phyloP scores from a whole-genome alignment of 2,797 vertebrate genomes.

The Nothura maculosa region DNA sequence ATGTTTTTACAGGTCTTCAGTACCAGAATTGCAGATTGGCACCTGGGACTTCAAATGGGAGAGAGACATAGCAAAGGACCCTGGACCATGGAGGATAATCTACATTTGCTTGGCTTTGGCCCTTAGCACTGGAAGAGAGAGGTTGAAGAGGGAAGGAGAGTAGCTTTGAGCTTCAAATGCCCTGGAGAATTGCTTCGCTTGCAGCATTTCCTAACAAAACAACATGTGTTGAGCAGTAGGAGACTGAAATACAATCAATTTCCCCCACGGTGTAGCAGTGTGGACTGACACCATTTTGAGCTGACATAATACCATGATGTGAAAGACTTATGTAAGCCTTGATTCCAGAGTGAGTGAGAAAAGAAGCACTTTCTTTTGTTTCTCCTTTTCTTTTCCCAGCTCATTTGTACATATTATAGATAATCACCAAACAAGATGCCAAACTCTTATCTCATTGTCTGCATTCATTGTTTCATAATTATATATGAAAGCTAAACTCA shows the following conservation, averaged over 20 bases:
- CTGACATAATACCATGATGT: background rate
- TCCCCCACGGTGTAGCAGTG: background rate
- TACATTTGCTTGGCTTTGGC: background rate
- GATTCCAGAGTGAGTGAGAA: background rate
- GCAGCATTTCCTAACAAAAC: background rate
- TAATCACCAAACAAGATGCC: slow-evolving; percentile 59
- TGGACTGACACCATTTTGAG: background rate
- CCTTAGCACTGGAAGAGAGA: background rate
- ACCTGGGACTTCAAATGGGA: background rate
- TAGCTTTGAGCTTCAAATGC: background rate
- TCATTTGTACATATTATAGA: background rate
- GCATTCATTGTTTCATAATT: slow-evolving; percentile 42
- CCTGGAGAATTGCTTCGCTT: background rate
- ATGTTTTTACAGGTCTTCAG: background rate
- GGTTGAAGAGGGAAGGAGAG: background rate
- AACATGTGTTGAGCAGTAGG: background rate
- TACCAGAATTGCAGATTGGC: background rate
- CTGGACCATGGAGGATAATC: background rate
- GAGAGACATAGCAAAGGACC: rapidly evolving
- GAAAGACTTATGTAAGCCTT: background rate
- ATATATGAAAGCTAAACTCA: slow-evolving; percentile 47
- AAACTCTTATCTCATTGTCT: slow-evolving; percentile 44
- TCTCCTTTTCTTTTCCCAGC: background rate
- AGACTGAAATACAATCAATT: background rate
- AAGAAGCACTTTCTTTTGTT: background rate